Percentiles rank a stretch among this genome's conserved stretches.
phyloP scores from a whole-genome alignment of 2,113 vertebrate genomes.

The Rhinogobius similis region DNA sequence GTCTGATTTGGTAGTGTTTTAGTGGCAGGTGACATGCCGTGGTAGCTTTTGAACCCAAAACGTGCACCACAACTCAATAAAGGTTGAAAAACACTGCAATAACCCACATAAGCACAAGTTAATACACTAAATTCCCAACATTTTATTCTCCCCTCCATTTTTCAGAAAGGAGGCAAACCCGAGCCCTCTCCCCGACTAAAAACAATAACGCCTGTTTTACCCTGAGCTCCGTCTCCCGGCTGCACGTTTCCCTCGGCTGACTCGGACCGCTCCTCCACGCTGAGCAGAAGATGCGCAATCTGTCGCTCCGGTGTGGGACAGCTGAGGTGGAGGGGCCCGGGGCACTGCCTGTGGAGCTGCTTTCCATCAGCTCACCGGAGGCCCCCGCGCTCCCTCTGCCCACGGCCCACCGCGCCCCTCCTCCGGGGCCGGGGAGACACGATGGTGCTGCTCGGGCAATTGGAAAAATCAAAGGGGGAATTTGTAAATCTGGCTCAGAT shows the following conservation, averaged over 20 bases:
- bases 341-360: conserved; percentile 6
- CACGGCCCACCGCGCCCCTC: background rate
- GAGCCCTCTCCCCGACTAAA: background rate
- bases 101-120: too few relatives aligned
- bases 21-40: too few relatives aligned
- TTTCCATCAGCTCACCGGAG: conserved; percentile 7
- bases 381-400: background rate
- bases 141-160: background rate
- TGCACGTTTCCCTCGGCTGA: conserved; percentile 6
- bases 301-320: background rate
- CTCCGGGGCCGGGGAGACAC: background rate
- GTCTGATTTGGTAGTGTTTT: too few relatives aligned
- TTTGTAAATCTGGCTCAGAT: conserved; percentile 7
- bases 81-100: too few relatives aligned
- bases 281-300: conserved; percentile 12
- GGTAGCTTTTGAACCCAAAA: too few relatives aligned
- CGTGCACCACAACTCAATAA: too few relatives aligned
- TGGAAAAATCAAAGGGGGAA: conserved; percentile 4
- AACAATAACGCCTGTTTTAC: background rate
- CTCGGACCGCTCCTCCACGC: conserved; percentile 7
- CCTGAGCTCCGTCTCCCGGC: background rate
- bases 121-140: too few relatives aligned
- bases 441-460: background rate
- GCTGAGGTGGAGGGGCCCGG: conserved; percentile 8
- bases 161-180: background rate